Percentiles rank a stretch among this genome's conserved stretches.
Evolutionary conservation across 1,140 invertebrate species (phyloP).

Genomic region (Aleiodes sp.): DNA sequence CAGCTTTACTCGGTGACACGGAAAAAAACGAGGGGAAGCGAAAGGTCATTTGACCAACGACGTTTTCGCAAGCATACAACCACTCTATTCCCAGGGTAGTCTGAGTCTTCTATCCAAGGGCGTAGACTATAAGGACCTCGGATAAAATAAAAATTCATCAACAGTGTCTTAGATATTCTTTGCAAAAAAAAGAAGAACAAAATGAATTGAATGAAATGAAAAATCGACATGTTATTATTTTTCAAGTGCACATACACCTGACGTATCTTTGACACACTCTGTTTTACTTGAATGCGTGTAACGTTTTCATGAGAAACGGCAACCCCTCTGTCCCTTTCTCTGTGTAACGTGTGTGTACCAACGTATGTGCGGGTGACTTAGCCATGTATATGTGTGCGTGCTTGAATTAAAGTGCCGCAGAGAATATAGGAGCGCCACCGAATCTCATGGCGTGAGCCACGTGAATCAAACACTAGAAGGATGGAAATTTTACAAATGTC

Average conservation of each 20-base stretch:
- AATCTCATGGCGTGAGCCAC: constrained; percentile 7
- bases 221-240: background rate
- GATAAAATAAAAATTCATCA: background rate
- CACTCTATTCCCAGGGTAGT: background rate
- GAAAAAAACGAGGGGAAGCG: background rate
- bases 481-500: background rate
- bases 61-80: background rate
- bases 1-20: too few relatives aligned
- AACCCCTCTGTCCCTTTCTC: too few relatives aligned
- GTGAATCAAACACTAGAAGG: background rate
- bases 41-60: constrained; percentile 12
- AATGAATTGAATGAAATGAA: background rate
- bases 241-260: background rate
- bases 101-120: constrained; percentile 17
- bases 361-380: constrained; percentile 2
- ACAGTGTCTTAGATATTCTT: background rate
- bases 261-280: background rate
- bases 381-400: constrained; percentile 3
- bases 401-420: constrained; percentile 19
- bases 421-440: constrained; percentile 15
- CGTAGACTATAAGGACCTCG: background rate
- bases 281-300: background rate
- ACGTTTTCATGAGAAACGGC: background rate
- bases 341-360: background rate
- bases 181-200: background rate